Evolutionary conservation across 2,797 vertebrate species (phyloP), one percentile per base, ranked within the genome.

Genomic region (Siniperca obscura): DNA sequence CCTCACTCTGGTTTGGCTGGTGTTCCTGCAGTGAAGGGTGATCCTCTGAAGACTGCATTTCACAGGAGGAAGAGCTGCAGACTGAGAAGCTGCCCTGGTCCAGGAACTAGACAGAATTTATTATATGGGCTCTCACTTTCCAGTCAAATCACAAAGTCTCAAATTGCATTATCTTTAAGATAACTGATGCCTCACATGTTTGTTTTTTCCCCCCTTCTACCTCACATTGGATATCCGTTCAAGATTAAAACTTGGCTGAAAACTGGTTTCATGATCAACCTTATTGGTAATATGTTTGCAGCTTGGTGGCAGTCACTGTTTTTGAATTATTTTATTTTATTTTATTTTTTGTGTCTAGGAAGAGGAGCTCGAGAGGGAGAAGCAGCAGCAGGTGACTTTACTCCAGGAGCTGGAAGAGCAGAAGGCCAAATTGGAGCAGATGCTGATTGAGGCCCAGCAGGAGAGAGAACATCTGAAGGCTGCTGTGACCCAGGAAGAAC

Each of bases 381-480:
- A 97, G 74, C 93, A 92, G 91, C 95, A 97, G 86, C 98, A 99
- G 91, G 57, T 97, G 66, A 78, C 86, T 60, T 92, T 98, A 82
- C 95, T 99, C 48, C 93, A 95, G 87, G 95, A 96, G 83, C 93
- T 98, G 74, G 97, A 97, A 80, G 95, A 96, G 80, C 96, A 97
- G 87, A 96, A 94, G 77, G 84, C 78, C 62, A 74, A 69, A 74
- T 82, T 98, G 80, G 96, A 98, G 93, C 94, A 92, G 73, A 93
- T 96, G 80, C 91, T 96, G 82, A 88, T 91, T 16, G 94, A 95
- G 56, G 93, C 96, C 66, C 95, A 94, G 76, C 92, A 92, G 70
- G 92, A 93, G 70, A 90, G 84, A 36, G 89, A 90, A 27, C 56
- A 64, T 0, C 84, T 92, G 52, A 94, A 93, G 60, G 78, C 77